Evolutionary conservation across 2,113 vertebrate genomes (phyloP), one percentile per base, ranked within the genome.

Genomic region (Strix uralensis): DNA sequence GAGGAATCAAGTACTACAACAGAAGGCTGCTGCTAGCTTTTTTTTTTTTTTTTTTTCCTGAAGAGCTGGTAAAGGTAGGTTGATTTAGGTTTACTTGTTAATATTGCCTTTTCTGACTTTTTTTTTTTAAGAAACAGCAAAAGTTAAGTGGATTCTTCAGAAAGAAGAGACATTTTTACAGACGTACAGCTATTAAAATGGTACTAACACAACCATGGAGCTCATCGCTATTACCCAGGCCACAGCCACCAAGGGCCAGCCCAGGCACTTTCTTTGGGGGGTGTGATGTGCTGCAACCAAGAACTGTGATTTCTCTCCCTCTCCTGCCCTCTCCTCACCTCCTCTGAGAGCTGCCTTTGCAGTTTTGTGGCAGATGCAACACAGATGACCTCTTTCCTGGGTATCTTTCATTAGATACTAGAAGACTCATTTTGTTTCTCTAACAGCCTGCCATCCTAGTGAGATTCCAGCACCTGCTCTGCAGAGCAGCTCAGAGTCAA

Each of bases 361-460:
- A 27, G 27, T 10, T 72, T 10, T 21, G 42, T 46, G 67, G 38
- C 32, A 16, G 67, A 20, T 1, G 4, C 5, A 15, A 17, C 44
- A 9, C 29, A 3, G 8, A 21, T 5, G 22, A 2, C 15, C 40
- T 79, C 32, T 75, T 83, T 57, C 29, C 6, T 15, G 11, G 7
- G 2, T 32, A 14, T 42, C 62, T 61, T 34, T 38, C 27, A 20
- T 8, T 7, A 23, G 29, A 17, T 13, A 6, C 3, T 6, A 42
- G 14, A 32, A 73, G 38, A 40, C 27, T 15, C 2, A 0, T 42
- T 67, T 79, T 1, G 2, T n/a, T 59, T 67, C 52, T 40, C 10
- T 46, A 19, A 3, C 0, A 3, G 15, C 7, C 16, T 52, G 16
- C 49, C 44, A 20, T 17, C 51, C 65, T 20, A 0, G 3, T 51